These are phyloP conservation scores for Dastarcus helophoroides DNA, from an alignment of 2,888 invertebrate genomes.

Conservation along the genomic window DNA sequence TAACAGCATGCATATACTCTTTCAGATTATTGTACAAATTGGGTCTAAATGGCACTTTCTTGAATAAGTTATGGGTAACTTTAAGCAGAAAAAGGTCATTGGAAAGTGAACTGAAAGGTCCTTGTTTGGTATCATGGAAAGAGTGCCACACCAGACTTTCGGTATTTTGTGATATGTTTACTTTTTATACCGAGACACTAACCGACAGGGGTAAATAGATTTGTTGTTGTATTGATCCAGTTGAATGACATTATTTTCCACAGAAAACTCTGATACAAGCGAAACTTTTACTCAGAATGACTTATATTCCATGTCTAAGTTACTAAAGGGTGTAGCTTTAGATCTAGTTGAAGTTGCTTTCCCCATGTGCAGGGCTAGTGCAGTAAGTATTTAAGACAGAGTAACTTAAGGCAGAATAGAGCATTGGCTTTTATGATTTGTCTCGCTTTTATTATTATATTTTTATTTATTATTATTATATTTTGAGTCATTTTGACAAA, in stretches of 20 bases:
- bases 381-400: no score
- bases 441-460: no score
- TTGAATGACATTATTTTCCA: slow-evolving; percentile 3
- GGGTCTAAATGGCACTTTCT: slow-evolving; percentile 31
- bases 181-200: slow-evolving; percentile 35
- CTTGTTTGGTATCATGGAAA: slow-evolving; percentile 28
- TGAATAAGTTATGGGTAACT: slow-evolving; percentile 32
- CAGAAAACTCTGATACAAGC: slow-evolving; percentile 35
- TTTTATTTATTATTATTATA: no score
- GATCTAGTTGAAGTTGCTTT: slow-evolving; percentile 35
- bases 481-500: no score
- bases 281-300: slow-evolving; percentile 32
- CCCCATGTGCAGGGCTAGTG: slow-evolving; percentile 34
- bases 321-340: slow-evolving; percentile 31
- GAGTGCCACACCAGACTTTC: slow-evolving; percentile 31
- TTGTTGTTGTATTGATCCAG: slow-evolving; percentile 3
- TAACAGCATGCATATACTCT: slow-evolving; percentile 10
- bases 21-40: slow-evolving; percentile 32
- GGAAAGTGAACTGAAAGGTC: slow-evolving; percentile 25
- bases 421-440: no score
- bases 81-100: slow-evolving; percentile 23
- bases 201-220: slow-evolving; percentile 30
- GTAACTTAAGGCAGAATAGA: no score
- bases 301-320: slow-evolving; percentile 31
- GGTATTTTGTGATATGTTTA: slow-evolving; percentile 37